Base-by-base conservation (phyloP, 2,797 vertebrate genomes). In the Syngnathus rostellatus region DNA sequence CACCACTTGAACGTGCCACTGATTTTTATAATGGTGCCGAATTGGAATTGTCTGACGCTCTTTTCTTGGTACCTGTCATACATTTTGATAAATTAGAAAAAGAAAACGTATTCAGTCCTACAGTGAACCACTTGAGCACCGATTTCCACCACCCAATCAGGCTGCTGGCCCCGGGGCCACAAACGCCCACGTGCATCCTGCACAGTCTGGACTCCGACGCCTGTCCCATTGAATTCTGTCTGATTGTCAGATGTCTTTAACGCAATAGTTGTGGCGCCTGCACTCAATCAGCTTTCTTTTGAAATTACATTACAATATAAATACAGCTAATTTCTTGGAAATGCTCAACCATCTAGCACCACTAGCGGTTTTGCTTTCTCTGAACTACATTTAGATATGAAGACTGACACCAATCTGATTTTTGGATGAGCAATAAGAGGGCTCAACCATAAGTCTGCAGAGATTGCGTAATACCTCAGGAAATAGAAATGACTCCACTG, bases 61-160 rank as follows among this genome's bases (percentile, higher is more conserved):
- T 19, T 19, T 17, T 53, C 50, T 53, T 53, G 8, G 19, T 53
- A 9, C 50, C n/a, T 53, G 21, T 21, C 50, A 53, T 21, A 53
- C 50, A n/a, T 21, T 53, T 53, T 53, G n/a, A 2, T 10, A 53
- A 53, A 53, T 57, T 58, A 65, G 5, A 19, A 19, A 1, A 48
- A 48, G 65, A 68, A 43, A 69, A 64, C 69, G 68, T 68, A 31
- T 65, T 66, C 25, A 58, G 74, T 81, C 78, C 50, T 23, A 3
- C 50, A 11, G 8, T 53, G 50, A 73, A 72, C 77, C 73, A 75
- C 72, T 74, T 79, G 68, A 74, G 71, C 78, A 72, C 75, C 71
- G 81, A 73, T 87, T 86, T 84, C 87, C 81, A 83, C 81, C 71
- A 75, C 78, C 77, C 79, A 83, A 63, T 82, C 86, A 82, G 67